Evolutionary conservation across 2,797 vertebrate genomes (phyloP).

Genomic region (Peromyscus eremicus): DNA sequence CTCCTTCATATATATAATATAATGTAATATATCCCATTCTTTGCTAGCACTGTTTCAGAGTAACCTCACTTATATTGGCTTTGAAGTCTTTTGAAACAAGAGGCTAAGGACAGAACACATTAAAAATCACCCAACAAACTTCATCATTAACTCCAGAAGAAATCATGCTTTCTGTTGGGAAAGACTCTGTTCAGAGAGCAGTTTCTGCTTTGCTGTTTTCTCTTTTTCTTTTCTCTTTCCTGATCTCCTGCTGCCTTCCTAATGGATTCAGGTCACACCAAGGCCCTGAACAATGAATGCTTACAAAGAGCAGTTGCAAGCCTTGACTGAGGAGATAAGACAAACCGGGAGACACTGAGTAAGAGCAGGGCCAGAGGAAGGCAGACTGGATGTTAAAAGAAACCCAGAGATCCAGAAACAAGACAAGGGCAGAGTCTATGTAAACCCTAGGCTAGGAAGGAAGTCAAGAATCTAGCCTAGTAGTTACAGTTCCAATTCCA

Average conservation of each 20-base stretch:
- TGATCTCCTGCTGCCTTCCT: background rate
- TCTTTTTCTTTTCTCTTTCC: background rate
- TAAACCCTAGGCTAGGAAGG: background rate
- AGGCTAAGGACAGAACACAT: background rate
- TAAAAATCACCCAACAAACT: background rate
- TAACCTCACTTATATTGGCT: background rate
- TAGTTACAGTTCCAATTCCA: background rate
- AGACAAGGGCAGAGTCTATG: background rate
- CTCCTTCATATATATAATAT: background rate
- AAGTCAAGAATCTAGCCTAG: background rate
- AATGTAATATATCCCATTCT: background rate
- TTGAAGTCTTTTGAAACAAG: conserved; percentile 26
- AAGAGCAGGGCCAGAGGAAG: background rate
- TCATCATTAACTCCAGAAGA: background rate
- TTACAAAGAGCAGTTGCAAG: background rate
- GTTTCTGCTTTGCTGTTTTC: background rate
- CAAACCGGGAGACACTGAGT: background rate
- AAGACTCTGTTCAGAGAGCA: background rate
- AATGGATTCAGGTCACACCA: background rate
- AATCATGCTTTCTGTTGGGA: background rate
- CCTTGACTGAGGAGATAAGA: background rate
- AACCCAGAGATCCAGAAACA: background rate
- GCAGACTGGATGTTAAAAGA: background rate
- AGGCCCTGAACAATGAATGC: background rate
- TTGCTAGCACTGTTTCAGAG: background rate